Base-by-base conservation (phyloP, 2,797 vertebrate species). In the Poecilia velifera region DNA sequence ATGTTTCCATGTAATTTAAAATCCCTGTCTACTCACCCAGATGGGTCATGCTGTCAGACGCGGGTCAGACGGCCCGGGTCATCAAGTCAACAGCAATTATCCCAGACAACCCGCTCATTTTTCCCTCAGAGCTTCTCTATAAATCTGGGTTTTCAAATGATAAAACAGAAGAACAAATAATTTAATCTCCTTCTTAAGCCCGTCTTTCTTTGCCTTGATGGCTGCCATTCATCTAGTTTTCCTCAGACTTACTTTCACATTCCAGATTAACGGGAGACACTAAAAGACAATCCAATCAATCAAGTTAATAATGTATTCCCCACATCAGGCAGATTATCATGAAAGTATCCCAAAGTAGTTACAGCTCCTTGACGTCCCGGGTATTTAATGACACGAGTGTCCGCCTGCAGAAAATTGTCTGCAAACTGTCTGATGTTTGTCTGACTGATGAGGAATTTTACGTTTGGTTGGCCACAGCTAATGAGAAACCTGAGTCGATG, bases 381-480 rank as follows among this genome's bases (percentile, higher is more conserved):
- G 64, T 76, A 46, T 18, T n/a, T 3, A 16, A 66, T 57, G 55
- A 51, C 72, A 72, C 34, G 43, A 13, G 36, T 6, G 59, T 36
- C 49, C 76, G 66, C 46, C 82, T 80, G 76, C 66, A 71, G 76
- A 77, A 20, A 39, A 36, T 8, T 18, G 13, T 41, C 12, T 5
- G 22, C 66, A 73, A 49, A 45, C 41, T 34, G 36, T 55, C 72
- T 70, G 51, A 25, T 41, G 64, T 79, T 82, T 76, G 36, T 87
- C 57, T 84, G 80, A 86, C 82, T 57, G 22, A 70, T 79, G 51
- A 72, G 72, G 83, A 81, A 86, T 20, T 79, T 74, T 85, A 45
- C 39, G 72, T 86, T 77, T 81, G 86, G 83, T 73, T 82, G 74
- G 77, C 84, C 82, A 46, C 72, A 74, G 84, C 87, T 91, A 93